Evolutionary conservation across 1,140 invertebrate genomes (phyloP), one percentile per base, ranked within the genome.

Genomic region (Hyles vespertilio): DNA sequence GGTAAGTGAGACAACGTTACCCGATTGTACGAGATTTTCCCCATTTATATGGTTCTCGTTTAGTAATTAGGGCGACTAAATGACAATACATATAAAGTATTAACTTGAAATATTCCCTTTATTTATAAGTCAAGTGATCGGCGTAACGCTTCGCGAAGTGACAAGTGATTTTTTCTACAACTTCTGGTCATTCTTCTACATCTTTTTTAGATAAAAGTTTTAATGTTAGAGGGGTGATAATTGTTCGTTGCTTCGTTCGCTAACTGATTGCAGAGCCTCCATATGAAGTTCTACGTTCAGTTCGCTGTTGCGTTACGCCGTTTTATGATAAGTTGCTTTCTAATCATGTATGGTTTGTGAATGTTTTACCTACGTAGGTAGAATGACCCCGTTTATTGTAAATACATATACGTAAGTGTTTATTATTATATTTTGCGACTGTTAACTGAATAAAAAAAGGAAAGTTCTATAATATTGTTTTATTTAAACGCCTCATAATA

Each of bases 311-410:
- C 40, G 40, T 54, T 54, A 32, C 22, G 9, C 8, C 52, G 52
- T 44, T 40, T 10, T 40, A 52, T 52, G 34, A 11, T 44, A 44
- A 54, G 10, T 46, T 51, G 77, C 77, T 86, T 84, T 85, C 68
- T 78, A 77, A 79, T 81, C 43, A 46, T 79, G 81, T 72, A 85
- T 84, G 85, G 65, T 79, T 84, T 85, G 82, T 81, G 84, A 77
- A 84, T 86, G 83, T 77, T 84, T 79, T 83, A 84, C 85, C 85
- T 88, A 84, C 86, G 86, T 89, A 89, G 84, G 86, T 86, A 81
- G 77, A 80, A 77, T 76, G 65, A 75, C 68, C 79, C 77, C 74
- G 59, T 81, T 60, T 81, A 74, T 76, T 87, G 84, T 89, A 89
- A 87, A 89, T 89, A 88, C 74, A 73, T 88, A 88, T 81, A 77